These are phyloP conservation scores for Selene dorsalis DNA, from an alignment of 2,797 vertebrate genomes.

Conservation along the genomic window DNA sequence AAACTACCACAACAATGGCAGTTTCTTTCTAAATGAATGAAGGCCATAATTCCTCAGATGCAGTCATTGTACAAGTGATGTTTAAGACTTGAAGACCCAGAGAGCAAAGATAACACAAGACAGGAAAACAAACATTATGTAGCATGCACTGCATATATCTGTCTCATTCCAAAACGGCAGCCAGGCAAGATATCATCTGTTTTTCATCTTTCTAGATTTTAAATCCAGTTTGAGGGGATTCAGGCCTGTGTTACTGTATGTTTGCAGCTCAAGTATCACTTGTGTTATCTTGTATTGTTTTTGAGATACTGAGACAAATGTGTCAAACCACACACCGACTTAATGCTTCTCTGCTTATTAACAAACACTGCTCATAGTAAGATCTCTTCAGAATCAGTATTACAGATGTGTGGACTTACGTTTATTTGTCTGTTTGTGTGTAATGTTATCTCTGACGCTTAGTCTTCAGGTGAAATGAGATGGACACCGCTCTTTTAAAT, in stretches of 20 bases:
- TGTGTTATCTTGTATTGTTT: background rate
- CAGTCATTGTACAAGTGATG: background rate
- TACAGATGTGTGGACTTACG: background rate
- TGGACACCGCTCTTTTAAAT: slow-evolving; percentile 13
- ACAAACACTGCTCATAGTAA: slow-evolving; percentile 1
- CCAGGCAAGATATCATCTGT: background rate
- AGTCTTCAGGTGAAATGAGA: slow-evolving; percentile 22
- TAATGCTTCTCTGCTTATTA: slow-evolving; percentile 13
- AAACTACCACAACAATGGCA: background rate
- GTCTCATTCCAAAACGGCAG: background rate
- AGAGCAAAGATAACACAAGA: slow-evolving; percentile 4
- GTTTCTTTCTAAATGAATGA: background rate
- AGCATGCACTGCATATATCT: background rate
- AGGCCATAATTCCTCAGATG: background rate
- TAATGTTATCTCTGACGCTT: background rate
- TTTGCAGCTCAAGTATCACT: background rate
- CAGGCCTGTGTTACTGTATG: background rate
- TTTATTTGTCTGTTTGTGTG: slow-evolving; percentile 27
- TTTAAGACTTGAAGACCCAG: background rate
- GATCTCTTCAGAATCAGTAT: slow-evolving; percentile 33
- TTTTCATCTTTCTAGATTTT: background rate
- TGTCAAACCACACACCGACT: background rate
- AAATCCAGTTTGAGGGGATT: slow-evolving; percentile 38
- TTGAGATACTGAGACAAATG: background rate
- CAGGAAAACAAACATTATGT: background rate